Evolutionary conservation across 2,113 vertebrate species (phyloP), one percentile per base, ranked within the genome.

Genomic region (Otolemur garnettii): DNA sequence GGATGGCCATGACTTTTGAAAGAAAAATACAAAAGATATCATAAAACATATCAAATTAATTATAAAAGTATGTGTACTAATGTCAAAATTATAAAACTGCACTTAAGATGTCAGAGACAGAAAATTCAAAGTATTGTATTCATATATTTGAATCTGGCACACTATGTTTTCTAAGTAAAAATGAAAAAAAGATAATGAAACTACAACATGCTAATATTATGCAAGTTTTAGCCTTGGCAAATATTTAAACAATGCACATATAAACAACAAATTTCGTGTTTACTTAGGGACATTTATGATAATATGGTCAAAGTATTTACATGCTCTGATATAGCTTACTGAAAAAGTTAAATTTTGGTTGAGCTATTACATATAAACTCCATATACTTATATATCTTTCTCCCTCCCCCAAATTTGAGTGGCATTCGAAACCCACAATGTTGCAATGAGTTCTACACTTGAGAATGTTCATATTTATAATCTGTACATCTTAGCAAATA

Each of bases 1-100:
- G 77, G 35, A 87, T 97, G 68, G 26, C 45, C 24, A 24, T 74
- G 93, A 78, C 77, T 93, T 91, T 88, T 92, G n/a, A 86, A 92
- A 97, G 85, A 96, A 95, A 96, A 95, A 50, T 35, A 53, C 62
- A 88, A 26, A 22, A 83, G 64, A 91, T 1, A 66, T 38, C 57
- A 12, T 77, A 77, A 89, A 94, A 45, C 15, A 60, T 71, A 71
- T 42, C 11, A 79, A 90, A n/a, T 92, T 92, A 95, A 75, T 90
- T 74, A 38, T 75, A 28, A 77, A 90, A 91, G 4, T 14, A 45
- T 69, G 7, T 11, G 69, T 66, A 38, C 77, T 91, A 87, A 96
- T 87, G 64, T 83, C 22, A 82, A 59, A 64, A 81, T 28, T 72
- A 50, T 33, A 91, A 86, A 82, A 45, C 35, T 74, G 0, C 24